Percentiles rank a stretch among this genome's conserved stretches.
phyloP scores from a whole-genome alignment of 2,113 vertebrate species.

The Haliaeetus leucogaster region DNA sequence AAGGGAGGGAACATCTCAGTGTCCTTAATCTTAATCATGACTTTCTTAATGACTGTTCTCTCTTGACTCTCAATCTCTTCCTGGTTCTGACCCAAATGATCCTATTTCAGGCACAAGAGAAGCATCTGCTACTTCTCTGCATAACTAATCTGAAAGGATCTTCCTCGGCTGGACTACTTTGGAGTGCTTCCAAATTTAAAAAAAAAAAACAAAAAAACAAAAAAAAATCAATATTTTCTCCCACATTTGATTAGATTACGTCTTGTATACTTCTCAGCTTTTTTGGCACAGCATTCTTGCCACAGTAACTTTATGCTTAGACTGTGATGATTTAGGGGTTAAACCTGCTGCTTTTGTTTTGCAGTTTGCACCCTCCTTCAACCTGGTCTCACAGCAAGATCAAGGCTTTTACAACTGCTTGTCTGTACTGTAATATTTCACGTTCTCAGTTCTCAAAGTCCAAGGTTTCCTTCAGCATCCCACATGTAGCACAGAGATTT shows the following conservation, averaged over 20 bases:
- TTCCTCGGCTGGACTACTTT: background rate
- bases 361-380: background rate
- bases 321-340: background rate
- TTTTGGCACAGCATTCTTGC: background rate
- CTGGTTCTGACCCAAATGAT: background rate
- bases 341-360: background rate
- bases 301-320: background rate
- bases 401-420: background rate
- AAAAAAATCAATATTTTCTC: background rate
- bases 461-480: background rate
- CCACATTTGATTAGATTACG: background rate
- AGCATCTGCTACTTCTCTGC: background rate
- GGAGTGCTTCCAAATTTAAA: background rate
- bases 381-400: background rate
- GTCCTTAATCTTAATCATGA: background rate
- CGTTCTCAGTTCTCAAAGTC: background rate
- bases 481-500: background rate
- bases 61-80: background rate
- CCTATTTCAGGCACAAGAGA: background rate
- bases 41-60: background rate
- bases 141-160: background rate
- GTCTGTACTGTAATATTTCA: background rate
- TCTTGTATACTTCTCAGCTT: background rate
- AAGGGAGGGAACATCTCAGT: background rate
- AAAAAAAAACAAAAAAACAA: background rate